Percentiles rank a stretch among this genome's conserved stretches.
Evolutionary conservation across 2,113 vertebrate species (phyloP).

Genomic region (Clinocottus analis): DNA sequence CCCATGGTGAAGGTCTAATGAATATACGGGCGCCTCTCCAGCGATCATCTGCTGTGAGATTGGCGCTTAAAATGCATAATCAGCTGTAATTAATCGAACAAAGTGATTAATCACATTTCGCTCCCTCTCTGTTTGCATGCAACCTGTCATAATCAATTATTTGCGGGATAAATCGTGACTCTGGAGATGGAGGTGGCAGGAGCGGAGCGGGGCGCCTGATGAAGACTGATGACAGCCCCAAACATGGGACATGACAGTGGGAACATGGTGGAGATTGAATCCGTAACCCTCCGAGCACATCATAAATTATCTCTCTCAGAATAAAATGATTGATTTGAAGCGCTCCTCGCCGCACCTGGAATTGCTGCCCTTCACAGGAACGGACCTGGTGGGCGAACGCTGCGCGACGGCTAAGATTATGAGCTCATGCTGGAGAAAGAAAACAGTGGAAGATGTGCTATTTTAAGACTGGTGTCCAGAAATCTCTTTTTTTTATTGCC

Average conservation of each 20-base stretch:
- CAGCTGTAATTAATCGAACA: constrained; percentile 83
- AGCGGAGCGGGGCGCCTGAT: constrained; percentile 85
- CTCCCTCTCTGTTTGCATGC: constrained; percentile 87
- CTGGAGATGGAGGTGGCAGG: constrained; percentile 90
- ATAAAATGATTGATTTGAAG: constrained; percentile 97
- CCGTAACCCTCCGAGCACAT: constrained; percentile 91
- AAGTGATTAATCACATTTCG: constrained; percentile 93
- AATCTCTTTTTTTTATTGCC: constrained; percentile 5
- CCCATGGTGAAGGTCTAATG: constrained; percentile 59
- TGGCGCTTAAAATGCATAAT: constrained; percentile 77
- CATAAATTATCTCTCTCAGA: constrained; percentile 96
- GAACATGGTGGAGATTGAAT: constrained; percentile 92
- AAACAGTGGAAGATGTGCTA: constrained; percentile 40
- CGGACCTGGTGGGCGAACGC: constrained; percentile 38
- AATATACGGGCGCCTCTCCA: constrained; percentile 45
- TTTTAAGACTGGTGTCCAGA: constrained; percentile 31
- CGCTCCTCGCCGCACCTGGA: constrained; percentile 85
- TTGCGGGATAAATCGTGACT: constrained; percentile 91
- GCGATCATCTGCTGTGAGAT: constrained; percentile 61
- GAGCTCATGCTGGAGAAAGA: constrained; percentile 28
- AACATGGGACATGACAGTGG: constrained; percentile 88
- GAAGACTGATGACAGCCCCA: constrained; percentile 94
- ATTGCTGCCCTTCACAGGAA: constrained; percentile 74
- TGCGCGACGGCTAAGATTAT: constrained; percentile 16
- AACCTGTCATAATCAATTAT: constrained; percentile 97